Base-by-base conservation (phyloP, 2,888 invertebrate species). In the Sericinus montela region DNA sequence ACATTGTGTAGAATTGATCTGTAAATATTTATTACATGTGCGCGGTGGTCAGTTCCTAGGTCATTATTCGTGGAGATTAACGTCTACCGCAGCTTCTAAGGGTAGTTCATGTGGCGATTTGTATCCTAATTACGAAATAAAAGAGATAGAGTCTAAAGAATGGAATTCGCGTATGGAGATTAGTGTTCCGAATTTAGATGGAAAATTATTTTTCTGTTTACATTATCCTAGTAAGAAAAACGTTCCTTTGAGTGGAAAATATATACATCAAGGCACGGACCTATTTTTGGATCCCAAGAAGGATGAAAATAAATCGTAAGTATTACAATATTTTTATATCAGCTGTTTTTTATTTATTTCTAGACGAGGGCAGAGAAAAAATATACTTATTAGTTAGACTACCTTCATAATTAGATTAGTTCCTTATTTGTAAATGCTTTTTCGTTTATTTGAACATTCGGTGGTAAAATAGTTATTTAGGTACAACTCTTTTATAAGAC, bases 211-310 rank as follows among this genome's bases (percentile, higher is more conserved):
- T 61, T 84, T 80, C 65, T 89, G 80, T 71, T 66, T 75, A 53
- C 76, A 61, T 52, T 61, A 76, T 55, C 72, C 58, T 51, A 66
- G 59, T 38, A 61, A 56, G 56, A 72, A 66, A 51, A 75, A 65
- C 54, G 63, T 54, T 40, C 76, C 78, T 2, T 75, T 78, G 36
- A 69, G 69, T 45, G 79, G 78, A 6, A 68, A 66, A 51, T 91
- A 91, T 90, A 69, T 81, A 54, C 91, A 91, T 64, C 91, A 91
- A 66, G 91, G 91, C 30, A 63, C 63, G 29, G 67, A 80, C 36
- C 57, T 90, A 63, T 81, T 64, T 64, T 65, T 91, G 58, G 75
- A 84, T 30, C 77, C 76, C 3, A 63, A 58, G 55, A 63, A 58
- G 34, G 72, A 72, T 32, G 38, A 6, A 23, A 25, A 3, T 7